These are phyloP conservation scores for Pangasianodon hypophthalmus DNA, from an alignment of 2,113 vertebrate genomes.

Conservation along the genomic window DNA sequence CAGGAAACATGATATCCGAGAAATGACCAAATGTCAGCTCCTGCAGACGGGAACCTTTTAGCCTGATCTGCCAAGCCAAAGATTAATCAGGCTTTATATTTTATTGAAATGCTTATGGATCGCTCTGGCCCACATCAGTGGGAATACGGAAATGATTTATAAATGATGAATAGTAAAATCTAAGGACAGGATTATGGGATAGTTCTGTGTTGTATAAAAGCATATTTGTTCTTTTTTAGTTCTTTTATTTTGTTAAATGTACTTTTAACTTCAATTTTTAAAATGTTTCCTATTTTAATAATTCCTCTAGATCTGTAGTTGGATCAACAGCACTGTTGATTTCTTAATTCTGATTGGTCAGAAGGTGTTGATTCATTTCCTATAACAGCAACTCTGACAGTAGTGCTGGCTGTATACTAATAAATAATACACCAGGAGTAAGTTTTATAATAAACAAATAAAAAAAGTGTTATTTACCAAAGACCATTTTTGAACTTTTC, in stretches of 20 bases:
- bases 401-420: neutral
- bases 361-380: neutral
- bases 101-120: slow-evolving; percentile 44
- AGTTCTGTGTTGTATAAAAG: neutral
- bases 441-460: neutral
- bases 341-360: neutral
- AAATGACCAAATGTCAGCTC: slow-evolving; percentile 22
- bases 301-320: neutral
- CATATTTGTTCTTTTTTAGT: neutral
- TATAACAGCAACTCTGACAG: neutral
- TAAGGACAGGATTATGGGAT: neutral
- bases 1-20: neutral
- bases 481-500: neutral
- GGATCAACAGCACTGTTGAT: neutral
- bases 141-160: neutral
- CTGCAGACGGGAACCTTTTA: slow-evolving; percentile 25
- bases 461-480: neutral
- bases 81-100: slow-evolving; percentile 28
- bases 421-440: neutral
- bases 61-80: slow-evolving; percentile 22
- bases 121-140: neutral
- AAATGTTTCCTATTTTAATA: neutral
- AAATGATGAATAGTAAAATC: neutral
- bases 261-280: neutral
- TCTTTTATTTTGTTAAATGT: neutral